Evolutionary conservation across 2,113 vertebrate genomes (phyloP).

Genomic region (Alosa alosa): DNA sequence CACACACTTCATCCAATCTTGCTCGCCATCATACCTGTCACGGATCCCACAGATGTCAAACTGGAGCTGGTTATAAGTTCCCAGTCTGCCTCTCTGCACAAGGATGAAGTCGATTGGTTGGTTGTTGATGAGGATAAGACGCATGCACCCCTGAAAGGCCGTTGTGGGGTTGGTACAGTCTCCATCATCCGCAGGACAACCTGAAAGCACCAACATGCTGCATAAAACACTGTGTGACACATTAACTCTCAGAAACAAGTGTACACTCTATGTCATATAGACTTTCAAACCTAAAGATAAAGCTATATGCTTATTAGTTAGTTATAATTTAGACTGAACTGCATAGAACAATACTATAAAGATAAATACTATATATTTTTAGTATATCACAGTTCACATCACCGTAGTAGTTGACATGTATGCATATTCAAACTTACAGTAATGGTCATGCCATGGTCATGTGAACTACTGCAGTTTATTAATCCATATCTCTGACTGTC

Average conservation of each 20-base stretch:
- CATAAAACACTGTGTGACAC: background rate
- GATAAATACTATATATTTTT: no score
- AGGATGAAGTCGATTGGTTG: slow-evolving; percentile 87
- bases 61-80: slow-evolving; percentile 88
- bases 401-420: background rate
- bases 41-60: slow-evolving; percentile 94
- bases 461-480: background rate
- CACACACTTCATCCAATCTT: background rate
- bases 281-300: no score
- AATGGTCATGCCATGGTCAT: background rate
- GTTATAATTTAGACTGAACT: background rate
- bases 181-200: slow-evolving; percentile 50
- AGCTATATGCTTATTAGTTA: no score
- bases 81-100: slow-evolving; percentile 89
- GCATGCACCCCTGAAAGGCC: slow-evolving; percentile 95
- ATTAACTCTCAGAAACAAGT: background rate
- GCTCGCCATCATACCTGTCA: slow-evolving; percentile 82
- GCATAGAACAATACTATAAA: no score
- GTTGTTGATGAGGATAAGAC: slow-evolving; percentile 91
- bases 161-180: slow-evolving; percentile 80
- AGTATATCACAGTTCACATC: no score
- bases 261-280: background rate
- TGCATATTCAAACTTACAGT: background rate
- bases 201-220: background rate
- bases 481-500: background rate